These are phyloP conservation scores for Gobio occitaniae DNA, from an alignment of 2,797 vertebrate species.

Conservation along the genomic window DNA sequence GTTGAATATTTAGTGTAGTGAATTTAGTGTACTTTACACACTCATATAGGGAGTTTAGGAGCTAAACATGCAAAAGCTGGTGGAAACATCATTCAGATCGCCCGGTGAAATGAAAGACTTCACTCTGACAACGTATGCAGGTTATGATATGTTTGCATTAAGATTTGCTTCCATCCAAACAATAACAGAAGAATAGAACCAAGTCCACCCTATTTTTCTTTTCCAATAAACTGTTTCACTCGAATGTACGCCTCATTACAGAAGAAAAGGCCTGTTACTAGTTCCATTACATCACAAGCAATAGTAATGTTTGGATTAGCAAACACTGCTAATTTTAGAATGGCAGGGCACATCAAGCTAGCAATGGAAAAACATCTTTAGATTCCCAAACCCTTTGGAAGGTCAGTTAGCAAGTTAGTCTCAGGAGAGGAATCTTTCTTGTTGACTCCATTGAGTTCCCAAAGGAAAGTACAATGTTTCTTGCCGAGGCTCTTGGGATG, in stretches of 20 bases:
- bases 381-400: background rate
- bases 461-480: slow-evolving; percentile 5
- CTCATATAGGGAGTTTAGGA: no score
- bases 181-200: background rate
- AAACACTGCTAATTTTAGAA: background rate
- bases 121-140: background rate
- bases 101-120: background rate
- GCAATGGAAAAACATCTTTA: background rate
- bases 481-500: background rate
- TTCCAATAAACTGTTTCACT: background rate
- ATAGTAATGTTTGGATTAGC: background rate
- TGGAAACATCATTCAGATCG: background rate
- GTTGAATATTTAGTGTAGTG: no score
- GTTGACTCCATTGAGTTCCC: slow-evolving; percentile 12
- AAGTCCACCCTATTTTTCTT: background rate
- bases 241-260: no score
- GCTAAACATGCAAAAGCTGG: no score
- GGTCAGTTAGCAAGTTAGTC: background rate
- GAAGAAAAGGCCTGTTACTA: background rate
- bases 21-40: no score
- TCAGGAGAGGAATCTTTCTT: slow-evolving; percentile 9
- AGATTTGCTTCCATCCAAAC: background rate
- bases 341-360: background rate
- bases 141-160: background rate
- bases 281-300: background rate